Evolutionary conservation across 2,113 vertebrate genomes (phyloP).

Genomic region (Leiothrix lutea): DNA sequence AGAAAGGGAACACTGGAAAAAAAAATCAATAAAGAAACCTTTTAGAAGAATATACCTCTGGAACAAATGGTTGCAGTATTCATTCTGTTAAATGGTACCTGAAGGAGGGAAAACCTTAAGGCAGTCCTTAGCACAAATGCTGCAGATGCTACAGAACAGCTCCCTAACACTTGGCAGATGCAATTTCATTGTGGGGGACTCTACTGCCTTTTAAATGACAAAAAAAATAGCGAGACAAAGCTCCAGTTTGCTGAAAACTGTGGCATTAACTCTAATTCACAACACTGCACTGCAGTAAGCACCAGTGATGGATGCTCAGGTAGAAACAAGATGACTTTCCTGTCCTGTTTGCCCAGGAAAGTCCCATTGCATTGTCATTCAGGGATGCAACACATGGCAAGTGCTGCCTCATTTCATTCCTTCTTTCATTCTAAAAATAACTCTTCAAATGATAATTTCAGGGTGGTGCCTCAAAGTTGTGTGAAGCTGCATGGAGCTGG

Average conservation of each 20-base stretch:
- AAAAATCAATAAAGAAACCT: slow-evolving; percentile 31
- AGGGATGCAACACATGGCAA: background rate
- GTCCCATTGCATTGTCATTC: background rate
- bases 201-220: slow-evolving; percentile 14
- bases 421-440: background rate
- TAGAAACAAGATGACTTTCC: background rate
- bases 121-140: background rate
- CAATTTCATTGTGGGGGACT: background rate
- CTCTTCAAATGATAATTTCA: slow-evolving; percentile 3
- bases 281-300: background rate
- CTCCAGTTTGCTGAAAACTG: slow-evolving; percentile 24
- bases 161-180: background rate
- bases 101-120: background rate
- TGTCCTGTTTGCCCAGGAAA: background rate
- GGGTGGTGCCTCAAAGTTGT: background rate
- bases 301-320: background rate
- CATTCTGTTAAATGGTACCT: slow-evolving; percentile 5
- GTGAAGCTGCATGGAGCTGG: background rate
- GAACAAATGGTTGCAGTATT: background rate
- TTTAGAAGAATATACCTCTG: background rate
- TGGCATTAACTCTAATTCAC: slow-evolving; percentile 11
- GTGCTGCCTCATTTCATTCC: background rate
- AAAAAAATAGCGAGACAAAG: background rate
- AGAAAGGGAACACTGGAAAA: background rate
- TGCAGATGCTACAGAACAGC: background rate